These are phyloP conservation scores for Buphagus erythrorhynchus DNA, from an alignment of 2,797 vertebrate species.

Conservation along the genomic window DNA sequence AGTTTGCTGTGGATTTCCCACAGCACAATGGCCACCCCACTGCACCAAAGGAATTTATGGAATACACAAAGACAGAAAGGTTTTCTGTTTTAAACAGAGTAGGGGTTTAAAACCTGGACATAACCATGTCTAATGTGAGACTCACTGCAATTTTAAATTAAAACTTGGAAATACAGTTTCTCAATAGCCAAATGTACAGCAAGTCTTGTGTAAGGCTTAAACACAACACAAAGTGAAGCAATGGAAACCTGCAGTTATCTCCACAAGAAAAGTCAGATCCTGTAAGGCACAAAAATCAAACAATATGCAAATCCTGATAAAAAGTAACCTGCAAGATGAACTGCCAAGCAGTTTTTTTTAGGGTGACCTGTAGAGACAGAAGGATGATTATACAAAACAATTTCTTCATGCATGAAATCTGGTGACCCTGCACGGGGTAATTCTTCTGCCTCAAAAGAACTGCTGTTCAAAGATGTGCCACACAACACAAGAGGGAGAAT, in stretches of 20 bases:
- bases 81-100: not conserved
- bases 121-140: not conserved
- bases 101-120: not conserved
- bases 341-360: not conserved
- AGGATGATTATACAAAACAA: not conserved
- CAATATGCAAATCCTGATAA: not conserved
- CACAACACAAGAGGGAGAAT: not conserved
- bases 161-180: slow-evolving; percentile 20
- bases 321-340: not conserved
- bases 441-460: not conserved
- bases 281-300: not conserved
- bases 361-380: not conserved
- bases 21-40: not conserved
- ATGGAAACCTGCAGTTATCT: not conserved
- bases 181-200: not conserved
- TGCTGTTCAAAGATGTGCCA: not conserved
- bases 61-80: not conserved
- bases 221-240: not conserved
- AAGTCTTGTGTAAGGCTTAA: not conserved
- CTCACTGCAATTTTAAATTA: not conserved
- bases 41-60: not conserved
- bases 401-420: not conserved
- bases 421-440: not conserved
- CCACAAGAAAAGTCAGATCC: not conserved
- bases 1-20: not conserved